phyloP scores from a whole-genome alignment of 1,140 invertebrate genomes.

The Physella acuta region DNA sequence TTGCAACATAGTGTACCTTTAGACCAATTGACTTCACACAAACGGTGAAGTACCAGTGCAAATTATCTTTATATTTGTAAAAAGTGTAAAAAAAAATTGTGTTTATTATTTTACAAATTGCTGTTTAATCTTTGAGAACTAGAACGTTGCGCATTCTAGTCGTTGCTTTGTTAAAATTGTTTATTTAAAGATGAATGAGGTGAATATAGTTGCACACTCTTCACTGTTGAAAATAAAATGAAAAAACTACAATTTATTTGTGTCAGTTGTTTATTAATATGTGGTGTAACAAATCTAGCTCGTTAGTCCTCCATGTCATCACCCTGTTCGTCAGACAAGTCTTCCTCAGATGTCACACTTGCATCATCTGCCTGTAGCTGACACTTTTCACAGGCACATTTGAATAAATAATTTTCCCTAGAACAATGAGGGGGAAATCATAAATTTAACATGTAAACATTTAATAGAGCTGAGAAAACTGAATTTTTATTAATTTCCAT shows the following conservation, averaged over 20 bases:
- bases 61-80: too few species aligned
- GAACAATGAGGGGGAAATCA: background rate
- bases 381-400: slow-evolving; percentile 81
- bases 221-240: background rate
- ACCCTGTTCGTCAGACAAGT: slow-evolving; percentile 62
- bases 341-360: slow-evolving; percentile 79
- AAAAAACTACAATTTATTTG: background rate
- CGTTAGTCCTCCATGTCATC: slow-evolving; percentile 18
- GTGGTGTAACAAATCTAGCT: background rate
- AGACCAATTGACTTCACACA: too few species aligned
- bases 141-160: too few species aligned
- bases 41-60: too few species aligned
- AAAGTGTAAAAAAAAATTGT: too few species aligned
- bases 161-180: background rate
- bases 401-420: slow-evolving; percentile 84
- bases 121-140: too few species aligned
- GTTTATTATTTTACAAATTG: too few species aligned
- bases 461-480: background rate
- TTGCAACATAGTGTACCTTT: too few species aligned
- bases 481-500: background rate
- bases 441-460: background rate
- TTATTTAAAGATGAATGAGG: background rate
- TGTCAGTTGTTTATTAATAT: background rate
- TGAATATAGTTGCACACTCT: background rate
- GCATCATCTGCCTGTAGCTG: slow-evolving; percentile 72